Evolutionary conservation across 2,797 vertebrate species (phyloP), one percentile per base, ranked within the genome.

Genomic region (Onychomys arenicola): DNA sequence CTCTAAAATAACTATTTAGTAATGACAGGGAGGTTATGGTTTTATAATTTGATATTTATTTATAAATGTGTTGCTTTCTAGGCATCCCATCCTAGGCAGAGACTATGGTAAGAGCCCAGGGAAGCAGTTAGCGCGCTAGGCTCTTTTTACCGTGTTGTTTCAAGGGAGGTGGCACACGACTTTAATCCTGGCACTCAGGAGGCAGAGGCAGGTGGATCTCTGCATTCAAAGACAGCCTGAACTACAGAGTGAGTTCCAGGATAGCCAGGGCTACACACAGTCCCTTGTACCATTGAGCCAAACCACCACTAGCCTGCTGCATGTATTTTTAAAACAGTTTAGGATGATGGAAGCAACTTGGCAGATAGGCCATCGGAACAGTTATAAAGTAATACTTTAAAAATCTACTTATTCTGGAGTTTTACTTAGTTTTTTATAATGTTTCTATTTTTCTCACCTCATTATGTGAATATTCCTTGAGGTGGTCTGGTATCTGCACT

Each of bases 61-160:
- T 91, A 46, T 25, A 89, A 78, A 19, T 93, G 19, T 92, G 1
- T 94, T 96, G 43, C 83, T 96, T 95, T 95, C 82, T 89, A 65
- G 13, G 19, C 71, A 19, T 49, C 32, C 3, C 25, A 12, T 96
- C 78, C n/a, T 61, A 81, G 78, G 12, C 12, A 90, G 61, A 71
- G 65, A 90, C 14, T 93, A 78, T 13, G 12, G 40, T 49, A 52
- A 59, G 57, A 69, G 8, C n/a, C 89, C 89, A 81, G 32, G 55
- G 23, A 96, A 90, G 25, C 78, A 1, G 19, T 29, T 95, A 59
- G 86, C 21, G 16, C 2, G 49, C 37, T 76, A 46, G n/a, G 29
- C 40, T 88, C 67, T 40, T 27, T 88, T 40, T 55, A 57, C 25
- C 32, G 0, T 57, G n/a, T 43, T 52, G 63, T n/a, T 69, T 69